phyloP scores from a whole-genome alignment of 92 coral and sea anemone genomes.

The Bergia sp. region DNA sequence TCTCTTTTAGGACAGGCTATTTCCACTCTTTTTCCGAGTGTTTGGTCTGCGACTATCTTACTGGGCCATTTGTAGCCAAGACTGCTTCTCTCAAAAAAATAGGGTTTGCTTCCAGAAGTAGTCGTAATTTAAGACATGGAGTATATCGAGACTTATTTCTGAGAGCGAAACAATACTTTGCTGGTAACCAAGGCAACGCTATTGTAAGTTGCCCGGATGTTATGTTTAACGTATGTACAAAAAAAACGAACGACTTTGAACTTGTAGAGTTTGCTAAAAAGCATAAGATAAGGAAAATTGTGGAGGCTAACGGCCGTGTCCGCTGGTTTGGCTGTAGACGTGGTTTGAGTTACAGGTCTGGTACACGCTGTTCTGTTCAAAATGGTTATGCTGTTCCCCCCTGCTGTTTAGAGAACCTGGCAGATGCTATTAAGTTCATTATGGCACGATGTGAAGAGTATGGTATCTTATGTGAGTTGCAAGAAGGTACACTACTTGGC shows the following conservation, averaged over 20 bases:
- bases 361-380: constrained; percentile 64
- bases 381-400: constrained; percentile 85
- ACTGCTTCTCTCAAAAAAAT: constrained; percentile 53
- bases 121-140: constrained; percentile 43
- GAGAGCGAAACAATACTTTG: constrained; percentile 55
- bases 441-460: constrained; percentile 75
- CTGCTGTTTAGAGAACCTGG: constrained; percentile 89
- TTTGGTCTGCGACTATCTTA: constrained; percentile 74
- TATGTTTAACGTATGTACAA: constrained; percentile 61
- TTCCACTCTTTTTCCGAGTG: constrained; percentile 68
- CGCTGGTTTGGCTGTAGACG: constrained; percentile 93
- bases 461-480: constrained; percentile 81
- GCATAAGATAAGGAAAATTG: constrained; percentile 74
- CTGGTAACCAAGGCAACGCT: constrained; percentile 54
- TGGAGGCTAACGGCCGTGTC: constrained; percentile 67
- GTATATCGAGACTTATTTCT: constrained; percentile 76
- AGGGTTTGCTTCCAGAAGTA: constrained; percentile 36
- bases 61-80: constrained; percentile 76
- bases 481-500: constrained; percentile 89
- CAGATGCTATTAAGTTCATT: constrained; percentile 84
- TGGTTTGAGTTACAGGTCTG: constrained; percentile 69
- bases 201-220: constrained; percentile 90
- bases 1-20: constrained; percentile 68
- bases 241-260: constrained; percentile 41
- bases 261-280: constrained; percentile 65